Conservation (phyloP, 2,888 invertebrate genomes). For the Drosophila meridionalis region DNA sequence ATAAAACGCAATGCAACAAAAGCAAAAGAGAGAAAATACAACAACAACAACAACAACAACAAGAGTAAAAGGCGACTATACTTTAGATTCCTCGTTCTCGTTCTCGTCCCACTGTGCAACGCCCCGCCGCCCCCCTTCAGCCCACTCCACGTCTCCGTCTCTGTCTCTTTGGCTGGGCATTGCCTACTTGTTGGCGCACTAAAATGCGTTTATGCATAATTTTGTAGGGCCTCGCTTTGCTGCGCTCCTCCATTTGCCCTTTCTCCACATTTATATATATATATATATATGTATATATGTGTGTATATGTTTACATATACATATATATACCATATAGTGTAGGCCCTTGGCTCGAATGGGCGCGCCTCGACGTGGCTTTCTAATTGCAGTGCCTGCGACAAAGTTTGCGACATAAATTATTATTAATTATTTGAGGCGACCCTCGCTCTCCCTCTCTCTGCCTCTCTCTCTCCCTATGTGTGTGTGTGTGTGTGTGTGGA, state of each 20-base stretch:
- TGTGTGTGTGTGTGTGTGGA: slow-evolving; percentile 24
- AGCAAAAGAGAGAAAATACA: slow-evolving; percentile 33
- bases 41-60: neutral
- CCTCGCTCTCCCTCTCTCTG: neutral
- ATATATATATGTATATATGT: neutral
- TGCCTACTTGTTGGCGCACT: slow-evolving; percentile 83
- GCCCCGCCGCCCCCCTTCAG: neutral
- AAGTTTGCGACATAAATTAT: slow-evolving; percentile 70
- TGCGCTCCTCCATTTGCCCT: neutral
- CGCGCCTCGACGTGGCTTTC: slow-evolving; percentile 29
- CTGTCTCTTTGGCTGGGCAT: slow-evolving; percentile 55
- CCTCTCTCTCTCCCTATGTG: slow-evolving; percentile 10
- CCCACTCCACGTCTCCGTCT: neutral
- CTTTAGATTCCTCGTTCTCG: neutral
- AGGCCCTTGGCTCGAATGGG: slow-evolving; percentile 17
- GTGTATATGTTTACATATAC: neutral
- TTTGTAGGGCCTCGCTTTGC: slow-evolving; percentile 48
- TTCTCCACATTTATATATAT: neutral
- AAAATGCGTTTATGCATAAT: slow-evolving; percentile 83
- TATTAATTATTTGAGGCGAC: slow-evolving; percentile 72
- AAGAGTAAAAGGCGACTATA: neutral
- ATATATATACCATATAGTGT: neutral
- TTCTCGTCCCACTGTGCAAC: neutral
- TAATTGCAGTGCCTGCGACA: slow-evolving; percentile 70
- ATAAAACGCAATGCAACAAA: slow-evolving; percentile 69